These are phyloP conservation scores for Nomada lathburiana DNA, from an alignment of 2,888 invertebrate species.

Conservation along the genomic window DNA sequence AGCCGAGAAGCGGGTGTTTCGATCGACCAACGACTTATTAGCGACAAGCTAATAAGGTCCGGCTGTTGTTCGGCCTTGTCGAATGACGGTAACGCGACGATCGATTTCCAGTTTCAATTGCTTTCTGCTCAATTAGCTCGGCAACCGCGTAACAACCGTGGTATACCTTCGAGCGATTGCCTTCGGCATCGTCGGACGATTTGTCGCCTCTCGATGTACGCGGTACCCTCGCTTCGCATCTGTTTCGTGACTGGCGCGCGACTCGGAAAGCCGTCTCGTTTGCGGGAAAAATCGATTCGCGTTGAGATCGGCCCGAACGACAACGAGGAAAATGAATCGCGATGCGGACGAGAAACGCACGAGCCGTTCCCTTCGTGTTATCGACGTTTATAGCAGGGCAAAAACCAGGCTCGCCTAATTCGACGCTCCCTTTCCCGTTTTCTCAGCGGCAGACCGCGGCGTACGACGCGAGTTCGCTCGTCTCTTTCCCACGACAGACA, in stretches of 20 bases:
- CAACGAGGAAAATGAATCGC: not conserved
- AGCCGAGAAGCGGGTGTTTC: too few species aligned
- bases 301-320: too few species aligned
- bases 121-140: slow-evolving; percentile 63
- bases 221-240: too few species aligned
- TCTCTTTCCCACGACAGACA: slow-evolving; percentile 51
- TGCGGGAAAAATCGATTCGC: too few species aligned
- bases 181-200: not conserved
- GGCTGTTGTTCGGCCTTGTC: too few species aligned
- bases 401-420: slow-evolving; percentile 5
- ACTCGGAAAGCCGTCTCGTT: too few species aligned
- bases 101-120: slow-evolving; percentile 46
- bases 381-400: not conserved
- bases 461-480: slow-evolving; percentile 6
- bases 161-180: slow-evolving; percentile 50
- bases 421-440: not conserved
- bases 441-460: not conserved
- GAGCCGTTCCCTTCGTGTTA: not conserved
- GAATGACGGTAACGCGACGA: slow-evolving; percentile 15
- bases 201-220: not conserved
- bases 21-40: too few species aligned
- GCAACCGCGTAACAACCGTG: slow-evolving; percentile 48
- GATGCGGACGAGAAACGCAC: not conserved
- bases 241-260: too few species aligned
- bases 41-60: too few species aligned